Conservation (phyloP, 2,113 vertebrate genomes). For the Danionella cerebrum region DNA sequence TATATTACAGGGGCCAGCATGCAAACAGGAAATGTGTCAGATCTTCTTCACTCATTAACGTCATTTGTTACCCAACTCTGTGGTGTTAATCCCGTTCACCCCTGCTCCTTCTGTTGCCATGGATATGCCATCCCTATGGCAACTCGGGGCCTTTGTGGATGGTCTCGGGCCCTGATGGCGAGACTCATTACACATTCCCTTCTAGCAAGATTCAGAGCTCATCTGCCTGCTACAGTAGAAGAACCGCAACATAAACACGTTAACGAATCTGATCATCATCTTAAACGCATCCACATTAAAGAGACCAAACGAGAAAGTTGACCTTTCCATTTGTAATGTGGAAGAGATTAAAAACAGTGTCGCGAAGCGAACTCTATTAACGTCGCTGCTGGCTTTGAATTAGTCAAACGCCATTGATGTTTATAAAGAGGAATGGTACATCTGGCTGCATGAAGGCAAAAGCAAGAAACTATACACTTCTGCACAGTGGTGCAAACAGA, state of each 20-base stretch:
- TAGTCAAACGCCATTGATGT: not conserved
- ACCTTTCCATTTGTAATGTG: not conserved
- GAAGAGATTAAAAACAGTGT: not conserved
- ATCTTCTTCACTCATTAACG: conserved; percentile 42
- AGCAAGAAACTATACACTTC: not conserved
- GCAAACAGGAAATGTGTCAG: conserved; percentile 44
- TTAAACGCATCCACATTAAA: not conserved
- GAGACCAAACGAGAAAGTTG: not conserved
- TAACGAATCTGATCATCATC: not conserved
- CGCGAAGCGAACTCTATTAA: not conserved
- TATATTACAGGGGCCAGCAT: conserved; percentile 9
- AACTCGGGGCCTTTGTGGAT: conserved; percentile 60
- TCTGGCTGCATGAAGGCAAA: not conserved
- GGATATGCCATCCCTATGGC: conserved; percentile 72
- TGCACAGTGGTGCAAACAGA: not conserved
- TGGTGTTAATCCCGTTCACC: conserved; percentile 57
- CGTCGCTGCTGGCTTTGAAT: not conserved
- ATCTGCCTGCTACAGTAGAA: conserved; percentile 23
- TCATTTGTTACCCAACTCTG: conserved; percentile 56
- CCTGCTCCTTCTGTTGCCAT: conserved; percentile 61
- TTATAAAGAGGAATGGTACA: not conserved
- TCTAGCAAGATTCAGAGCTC: conserved; percentile 52
- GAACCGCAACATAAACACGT: not conserved
- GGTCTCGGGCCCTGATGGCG: conserved; percentile 51
- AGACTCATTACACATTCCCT: conserved; percentile 56